phyloP scores from a whole-genome alignment of 2,113 vertebrate species.

The Rhodinocichla rosea region DNA sequence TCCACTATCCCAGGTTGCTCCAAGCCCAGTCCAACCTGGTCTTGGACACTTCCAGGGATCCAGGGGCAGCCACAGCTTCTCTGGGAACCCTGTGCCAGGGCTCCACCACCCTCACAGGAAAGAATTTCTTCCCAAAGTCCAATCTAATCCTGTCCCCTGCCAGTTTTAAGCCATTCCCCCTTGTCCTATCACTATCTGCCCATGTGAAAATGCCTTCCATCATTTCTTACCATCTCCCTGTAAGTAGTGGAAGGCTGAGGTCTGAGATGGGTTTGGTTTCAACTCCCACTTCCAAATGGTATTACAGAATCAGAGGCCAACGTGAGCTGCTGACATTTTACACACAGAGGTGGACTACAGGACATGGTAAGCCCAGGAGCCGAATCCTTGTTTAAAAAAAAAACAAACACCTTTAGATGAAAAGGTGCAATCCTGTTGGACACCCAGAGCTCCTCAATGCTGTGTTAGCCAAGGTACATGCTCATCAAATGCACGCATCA shows the following conservation, averaged over 20 bases:
- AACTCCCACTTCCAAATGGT: background rate
- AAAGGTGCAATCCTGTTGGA: background rate
- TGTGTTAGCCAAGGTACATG: background rate
- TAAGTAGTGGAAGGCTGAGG: background rate
- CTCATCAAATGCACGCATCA: background rate
- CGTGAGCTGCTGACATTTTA: background rate
- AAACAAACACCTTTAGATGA: background rate
- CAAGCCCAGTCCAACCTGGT: accelerated
- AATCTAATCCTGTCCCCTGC: background rate
- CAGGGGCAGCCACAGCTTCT: background rate
- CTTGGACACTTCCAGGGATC: background rate
- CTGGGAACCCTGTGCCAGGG: background rate
- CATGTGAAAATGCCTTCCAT: background rate
- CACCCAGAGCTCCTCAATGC: background rate
- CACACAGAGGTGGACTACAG: background rate
- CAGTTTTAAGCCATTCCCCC: background rate
- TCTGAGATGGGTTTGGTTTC: background rate
- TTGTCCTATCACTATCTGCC: background rate
- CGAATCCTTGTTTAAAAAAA: background rate
- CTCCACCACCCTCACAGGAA: accelerated
- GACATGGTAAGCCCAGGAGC: background rate
- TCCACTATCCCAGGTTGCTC: accelerated
- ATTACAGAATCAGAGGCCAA: background rate
- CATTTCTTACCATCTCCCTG: background rate
- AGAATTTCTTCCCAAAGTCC: background rate